These are phyloP conservation scores for Sarcophaga rosellei DNA, from an alignment of 2,888 invertebrate species.

Conservation along the genomic window DNA sequence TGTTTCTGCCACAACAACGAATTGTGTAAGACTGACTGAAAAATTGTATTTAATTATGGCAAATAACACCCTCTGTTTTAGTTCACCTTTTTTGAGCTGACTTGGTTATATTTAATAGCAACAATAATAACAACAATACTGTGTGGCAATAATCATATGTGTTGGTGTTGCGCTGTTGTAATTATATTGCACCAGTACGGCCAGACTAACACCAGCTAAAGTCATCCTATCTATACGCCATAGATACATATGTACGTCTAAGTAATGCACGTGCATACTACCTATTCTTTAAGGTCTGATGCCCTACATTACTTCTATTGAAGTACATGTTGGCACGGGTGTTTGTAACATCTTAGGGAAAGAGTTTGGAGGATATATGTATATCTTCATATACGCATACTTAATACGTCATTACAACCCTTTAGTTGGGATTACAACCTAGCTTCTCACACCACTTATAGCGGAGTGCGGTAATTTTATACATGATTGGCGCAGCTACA, in stretches of 20 bases:
- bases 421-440: too few relatives aligned
- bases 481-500: too few relatives aligned
- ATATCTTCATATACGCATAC: too few relatives aligned
- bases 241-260: background rate
- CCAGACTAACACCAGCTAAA: background rate
- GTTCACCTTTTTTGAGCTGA: background rate
- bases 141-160: slow-evolving; percentile 35
- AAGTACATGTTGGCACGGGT: too few relatives aligned
- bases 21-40: slow-evolving; percentile 61
- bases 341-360: too few relatives aligned
- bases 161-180: slow-evolving; percentile 58
- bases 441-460: too few relatives aligned
- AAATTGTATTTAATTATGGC: slow-evolving; percentile 62
- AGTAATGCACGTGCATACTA: background rate
- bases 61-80: slow-evolving; percentile 63
- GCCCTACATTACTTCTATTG: too few relatives aligned
- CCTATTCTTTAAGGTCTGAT: background rate
- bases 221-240: background rate
- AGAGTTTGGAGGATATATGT: too few relatives aligned
- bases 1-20: slow-evolving; percentile 43
- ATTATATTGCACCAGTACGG: slow-evolving; percentile 18
- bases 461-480: too few relatives aligned
- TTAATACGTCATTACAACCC: too few relatives aligned
- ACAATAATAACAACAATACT: slow-evolving; percentile 12
- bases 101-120: slow-evolving; percentile 27